Base-by-base conservation (phyloP, 2,888 invertebrate genomes). In the Suillia variegata region DNA sequence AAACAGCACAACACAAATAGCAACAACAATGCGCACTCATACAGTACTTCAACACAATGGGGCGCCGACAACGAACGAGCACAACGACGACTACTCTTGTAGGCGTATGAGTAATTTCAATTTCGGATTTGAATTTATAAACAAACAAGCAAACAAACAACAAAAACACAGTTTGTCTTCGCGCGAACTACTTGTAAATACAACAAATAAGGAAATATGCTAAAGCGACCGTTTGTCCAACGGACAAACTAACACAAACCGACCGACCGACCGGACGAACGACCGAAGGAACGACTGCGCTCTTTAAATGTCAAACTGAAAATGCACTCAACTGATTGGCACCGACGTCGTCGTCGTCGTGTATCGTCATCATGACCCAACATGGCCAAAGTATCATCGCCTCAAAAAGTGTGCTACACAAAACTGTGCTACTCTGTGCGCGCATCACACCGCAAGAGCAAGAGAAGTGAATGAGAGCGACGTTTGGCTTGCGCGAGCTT, bases 61-160 rank as follows among this genome's bases (percentile, higher is more conserved):
- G 22, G 38, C 54, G 51, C 45, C 45, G 17, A 18, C 45, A 20
- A 8, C 45, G 17, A 18, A 45, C 45, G n/a, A 56, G 42, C 54
- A 54, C 24, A 58, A 62, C n/a, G n/a, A n/a, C n/a, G n/a, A n/a
- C n/a, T n/a, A n/a, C 56, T 64, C 38, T 45, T 20, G 45, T 45
- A 45, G 45, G 45, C 45, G 63, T 48, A 45, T 20, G 54, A 58
- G 42, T 54, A 62, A 71, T 71, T 73, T 73, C 67, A 73, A 73
- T 71, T 65, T 65, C 73, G 71, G 64, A 71, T 71, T 67, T 73
- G 71, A 67, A 70, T 72, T 58, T 63, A 59, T 58, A 20, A 31
- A 52, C 8, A 13, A 1, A 52, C 53, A 15, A 38, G 42, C 42
- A 22, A 5, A 17, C 42, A 24, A n/a, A n/a, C n/a, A n/a, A n/a